Base-by-base conservation (phyloP, 1,140 invertebrate genomes). In the Drusus annulatus region DNA sequence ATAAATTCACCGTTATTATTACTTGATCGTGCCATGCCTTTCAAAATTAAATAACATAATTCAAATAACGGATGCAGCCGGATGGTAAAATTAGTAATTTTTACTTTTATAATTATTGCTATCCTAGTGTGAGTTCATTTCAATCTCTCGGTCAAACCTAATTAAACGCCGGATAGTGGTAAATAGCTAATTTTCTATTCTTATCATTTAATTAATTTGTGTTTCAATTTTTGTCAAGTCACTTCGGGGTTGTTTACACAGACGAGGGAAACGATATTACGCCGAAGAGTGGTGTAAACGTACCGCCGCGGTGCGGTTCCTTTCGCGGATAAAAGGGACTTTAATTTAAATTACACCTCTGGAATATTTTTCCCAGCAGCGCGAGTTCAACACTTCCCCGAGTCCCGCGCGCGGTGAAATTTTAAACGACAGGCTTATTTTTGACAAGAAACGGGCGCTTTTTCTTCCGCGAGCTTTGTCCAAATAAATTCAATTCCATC, bases 341-440 rank as follows among this genome's bases (percentile, higher is more conserved):
- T 71, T 52, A 71, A 71, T 71, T 71, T 52, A 52, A 25, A 52
- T 71, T 52, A 71, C 45, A 71, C 50, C 68, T 71, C 17, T 10
- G 50, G 45, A 71, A 71, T 71, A 52, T 71, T 71, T 71, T 19
- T 23, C 45, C 19, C 50, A 16, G 21, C 19, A 31, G 28, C 31
- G 5, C 63, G 63, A 19, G 36, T 36, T 31, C 31, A 36, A 36
- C 36, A 17, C 31, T 45, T n/a, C 8, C 25, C 25, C 25, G 25
- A 5, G 25, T 28, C 25, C 63, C 28, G 23, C 16, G 63, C n/a
- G 17, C 31, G 63, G 56, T 21, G 19, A 23, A 21, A 60, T 45
- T 68, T 68, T 68, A 68, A 36, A 68, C 16, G 25, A 36, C 31
- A 3, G 25, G 63, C 8, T 36, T 68, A 68, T 50, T 36, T 68